These are phyloP conservation scores for Crenichthys baileyi DNA, from an alignment of 2,797 vertebrate genomes.

Conservation along the genomic window DNA sequence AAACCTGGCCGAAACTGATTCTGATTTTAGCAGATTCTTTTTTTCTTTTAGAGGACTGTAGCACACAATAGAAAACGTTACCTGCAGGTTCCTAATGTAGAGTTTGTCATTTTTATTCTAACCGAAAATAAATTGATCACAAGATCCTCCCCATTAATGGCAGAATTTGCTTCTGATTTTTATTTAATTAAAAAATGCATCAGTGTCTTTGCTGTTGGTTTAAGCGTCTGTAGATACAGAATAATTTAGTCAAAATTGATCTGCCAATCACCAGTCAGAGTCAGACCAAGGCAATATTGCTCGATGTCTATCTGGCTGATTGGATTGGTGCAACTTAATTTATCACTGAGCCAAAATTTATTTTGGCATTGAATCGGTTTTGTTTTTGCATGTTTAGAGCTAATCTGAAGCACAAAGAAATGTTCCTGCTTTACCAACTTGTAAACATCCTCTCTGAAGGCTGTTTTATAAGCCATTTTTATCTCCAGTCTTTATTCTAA, in stretches of 20 bases:
- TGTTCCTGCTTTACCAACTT: no score
- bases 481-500: constrained; percentile 19
- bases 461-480: no score
- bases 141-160: not conserved
- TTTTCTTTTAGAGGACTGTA: not conserved
- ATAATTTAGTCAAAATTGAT: not conserved
- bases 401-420: not conserved
- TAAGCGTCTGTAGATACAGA: no score
- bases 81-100: not conserved
- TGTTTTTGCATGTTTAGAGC: not conserved
- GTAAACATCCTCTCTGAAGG: no score
- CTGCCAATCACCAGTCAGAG: no score
- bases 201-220: no score
- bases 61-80: not conserved
- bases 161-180: not conserved
- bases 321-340: not conserved
- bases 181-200: not conserved
- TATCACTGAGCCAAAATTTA: not conserved
- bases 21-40: not conserved
- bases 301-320: not conserved
- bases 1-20: not conserved
- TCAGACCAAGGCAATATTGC: not conserved
- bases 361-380: not conserved
- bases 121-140: not conserved
- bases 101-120: not conserved